phyloP scores from a whole-genome alignment of 2,888 invertebrate species.

The Griposia aprilina region DNA sequence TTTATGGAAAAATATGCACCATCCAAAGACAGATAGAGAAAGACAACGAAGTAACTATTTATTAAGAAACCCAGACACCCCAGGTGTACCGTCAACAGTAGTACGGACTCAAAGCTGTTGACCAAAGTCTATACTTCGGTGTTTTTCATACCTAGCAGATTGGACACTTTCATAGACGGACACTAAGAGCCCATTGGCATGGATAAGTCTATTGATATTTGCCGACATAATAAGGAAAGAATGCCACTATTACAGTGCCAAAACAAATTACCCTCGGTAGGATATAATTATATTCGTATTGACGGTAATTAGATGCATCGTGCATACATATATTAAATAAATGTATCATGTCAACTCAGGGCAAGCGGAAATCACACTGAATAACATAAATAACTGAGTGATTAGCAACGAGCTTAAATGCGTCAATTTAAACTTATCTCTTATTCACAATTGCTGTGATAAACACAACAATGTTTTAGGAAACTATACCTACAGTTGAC shows the following conservation, averaged over 20 bases:
- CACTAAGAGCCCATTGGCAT: background rate
- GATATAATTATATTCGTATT: constrained; percentile 10
- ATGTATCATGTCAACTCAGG: constrained; percentile 30
- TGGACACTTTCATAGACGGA: background rate
- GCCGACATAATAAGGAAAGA: background rate
- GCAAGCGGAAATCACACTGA: constrained; percentile 35
- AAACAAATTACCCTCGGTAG: background rate
- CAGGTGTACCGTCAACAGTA: background rate
- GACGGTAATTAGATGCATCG: constrained; percentile 28
- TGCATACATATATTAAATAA: constrained; percentile 17
- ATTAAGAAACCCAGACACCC: background rate
- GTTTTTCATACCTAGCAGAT: background rate
- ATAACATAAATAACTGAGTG: constrained; percentile 43
- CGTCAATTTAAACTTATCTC: constrained; percentile 33
- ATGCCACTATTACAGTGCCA: background rate
- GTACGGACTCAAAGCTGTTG: background rate
- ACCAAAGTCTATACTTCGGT: background rate
- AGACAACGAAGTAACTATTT: background rate
- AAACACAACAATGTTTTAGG: constrained; percentile 8
- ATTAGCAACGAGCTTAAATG: constrained; percentile 30
- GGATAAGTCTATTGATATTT: background rate
- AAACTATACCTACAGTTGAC: background rate
- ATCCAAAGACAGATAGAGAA: background rate
- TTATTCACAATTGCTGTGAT: constrained; percentile 30
- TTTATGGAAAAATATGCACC: background rate